A percentile compares a stretch with the other conserved stretches of the same genome.
phyloP scores from a whole-genome alignment of 2,888 invertebrate species.

The Synergus itoensis region DNA sequence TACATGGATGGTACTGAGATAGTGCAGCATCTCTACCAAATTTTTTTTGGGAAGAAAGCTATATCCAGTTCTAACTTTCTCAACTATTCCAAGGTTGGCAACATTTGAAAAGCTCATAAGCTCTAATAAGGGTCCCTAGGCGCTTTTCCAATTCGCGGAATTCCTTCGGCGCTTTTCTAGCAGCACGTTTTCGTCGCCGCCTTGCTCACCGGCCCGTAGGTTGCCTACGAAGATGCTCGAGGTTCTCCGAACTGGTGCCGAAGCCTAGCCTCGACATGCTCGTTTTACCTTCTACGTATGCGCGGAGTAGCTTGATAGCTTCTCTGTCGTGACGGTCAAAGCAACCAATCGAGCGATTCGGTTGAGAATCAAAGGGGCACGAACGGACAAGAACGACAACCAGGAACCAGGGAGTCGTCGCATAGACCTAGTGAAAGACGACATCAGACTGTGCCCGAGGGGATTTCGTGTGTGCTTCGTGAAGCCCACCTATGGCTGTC shows the following conservation, averaged over 20 bases:
- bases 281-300: conserved; percentile 28
- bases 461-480: conserved; percentile 8
- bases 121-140: background rate
- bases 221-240: conserved; percentile 37
- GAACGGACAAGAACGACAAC: background rate
- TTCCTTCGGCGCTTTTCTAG: conserved; percentile 12
- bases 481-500: conserved; percentile 41
- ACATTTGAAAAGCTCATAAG: background rate
- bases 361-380: conserved; percentile 34
- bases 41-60: too few species aligned
- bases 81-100: background rate
- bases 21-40: too few species aligned
- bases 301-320: conserved; percentile 6
- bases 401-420: background rate
- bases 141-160: conserved; percentile 11
- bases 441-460: background rate
- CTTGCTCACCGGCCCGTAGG: conserved; percentile 26
- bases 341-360: conserved; percentile 64
- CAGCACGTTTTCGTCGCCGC: background rate
- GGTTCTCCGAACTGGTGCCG: conserved; percentile 4
- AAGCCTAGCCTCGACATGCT: conserved; percentile 11
- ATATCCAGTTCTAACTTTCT: background rate
- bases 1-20: too few species aligned
- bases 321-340: conserved; percentile 40
- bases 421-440: conserved; percentile 8